phyloP scores from a whole-genome alignment of 2,888 invertebrate genomes.

The Agonopterix arenella region DNA sequence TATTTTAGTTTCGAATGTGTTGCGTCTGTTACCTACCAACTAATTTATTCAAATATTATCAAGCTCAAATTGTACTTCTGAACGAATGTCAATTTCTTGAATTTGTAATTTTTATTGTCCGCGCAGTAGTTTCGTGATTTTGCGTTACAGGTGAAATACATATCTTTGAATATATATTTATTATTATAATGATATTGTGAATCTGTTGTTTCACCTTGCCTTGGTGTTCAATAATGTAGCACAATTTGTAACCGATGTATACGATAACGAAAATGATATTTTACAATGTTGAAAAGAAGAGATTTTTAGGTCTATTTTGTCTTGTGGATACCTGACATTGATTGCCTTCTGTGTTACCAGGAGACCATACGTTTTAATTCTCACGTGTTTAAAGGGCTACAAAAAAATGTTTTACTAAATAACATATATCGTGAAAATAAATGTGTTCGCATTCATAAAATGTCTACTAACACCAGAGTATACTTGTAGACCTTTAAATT shows the following conservation, averaged over 20 bases:
- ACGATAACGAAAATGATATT: constrained; percentile 71
- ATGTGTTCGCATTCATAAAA: constrained; percentile 13
- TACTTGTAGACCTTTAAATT: neutral
- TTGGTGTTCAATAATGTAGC: constrained; percentile 73
- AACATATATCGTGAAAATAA: constrained; percentile 4
- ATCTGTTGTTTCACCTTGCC: constrained; percentile 67
- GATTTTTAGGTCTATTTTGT: constrained; percentile 72
- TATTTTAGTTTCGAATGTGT: constrained; percentile 36
- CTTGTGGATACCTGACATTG: constrained; percentile 61
- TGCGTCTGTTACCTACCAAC: constrained; percentile 48
- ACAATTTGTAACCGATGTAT: constrained; percentile 76
- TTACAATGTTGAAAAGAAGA: constrained; percentile 70
- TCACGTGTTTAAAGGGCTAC: constrained; percentile 10
- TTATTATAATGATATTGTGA: constrained; percentile 41
- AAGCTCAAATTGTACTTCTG: constrained; percentile 59
- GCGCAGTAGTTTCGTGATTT: constrained; percentile 45
- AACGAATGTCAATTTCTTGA: constrained; percentile 61
- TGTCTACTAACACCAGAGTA: constrained; percentile 20
- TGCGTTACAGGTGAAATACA: constrained; percentile 71
- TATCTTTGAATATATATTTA: constrained; percentile 47
- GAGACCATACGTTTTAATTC: constrained; percentile 43
- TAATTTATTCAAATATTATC: constrained; percentile 34
- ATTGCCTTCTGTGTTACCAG: constrained; percentile 64
- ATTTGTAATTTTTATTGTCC: constrained; percentile 32
- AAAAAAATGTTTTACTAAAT: constrained; percentile 6